Base-by-base conservation (phyloP, 2,888 invertebrate genomes). In the Alitta virens region DNA sequence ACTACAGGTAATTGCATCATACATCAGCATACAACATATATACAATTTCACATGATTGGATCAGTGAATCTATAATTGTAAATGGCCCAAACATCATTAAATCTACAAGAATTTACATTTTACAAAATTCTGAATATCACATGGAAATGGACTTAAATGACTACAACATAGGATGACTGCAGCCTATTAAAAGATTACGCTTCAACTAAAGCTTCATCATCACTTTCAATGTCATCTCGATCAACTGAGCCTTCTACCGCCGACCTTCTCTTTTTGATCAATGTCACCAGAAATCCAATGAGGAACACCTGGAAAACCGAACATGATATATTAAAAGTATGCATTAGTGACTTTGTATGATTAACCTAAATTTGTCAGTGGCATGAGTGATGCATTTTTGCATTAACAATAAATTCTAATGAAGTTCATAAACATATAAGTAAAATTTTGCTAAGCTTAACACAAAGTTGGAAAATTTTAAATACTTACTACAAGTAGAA, bases 181-280 rank as follows among this genome's bases (percentile, higher is more conserved):
- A 46, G n/a, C n/a, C 46, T 12, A 46, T 46, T 18, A 3, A 46
- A 5, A 46, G 7, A 18, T 46, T 46, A 52, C 23, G 52, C 52
- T 9, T 23, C 21, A 3, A 54, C 16, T n/a, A 54, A 25, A 2
- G 75, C 76, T 51, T 79, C 79, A 67, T 78, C 78, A 70, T 76
- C 76, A 57, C 77, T 77, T 18, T 75, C 75, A 69, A 78, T 75
- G 64, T 80, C 80, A 63, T 78, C 77, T 21, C 68, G 67, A 42
- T 79, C 78, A 24, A 79, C 77, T 46, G 74, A 74, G 16, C 76
- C 78, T 63, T 76, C 76, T 23, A 79, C 76, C 12, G 73, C 64
- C 0, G 78, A 78, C 23, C 73, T 71, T 3, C 73, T 67, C 46
- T 74, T 74, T 66, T 71, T 72, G 25, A 74, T 71, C 25, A 78